A percentile compares a stretch with the other conserved stretches of the same genome.
Conservation (phyloP, 2,113 vertebrate genomes). For the Recurvirostra avosetta region DNA sequence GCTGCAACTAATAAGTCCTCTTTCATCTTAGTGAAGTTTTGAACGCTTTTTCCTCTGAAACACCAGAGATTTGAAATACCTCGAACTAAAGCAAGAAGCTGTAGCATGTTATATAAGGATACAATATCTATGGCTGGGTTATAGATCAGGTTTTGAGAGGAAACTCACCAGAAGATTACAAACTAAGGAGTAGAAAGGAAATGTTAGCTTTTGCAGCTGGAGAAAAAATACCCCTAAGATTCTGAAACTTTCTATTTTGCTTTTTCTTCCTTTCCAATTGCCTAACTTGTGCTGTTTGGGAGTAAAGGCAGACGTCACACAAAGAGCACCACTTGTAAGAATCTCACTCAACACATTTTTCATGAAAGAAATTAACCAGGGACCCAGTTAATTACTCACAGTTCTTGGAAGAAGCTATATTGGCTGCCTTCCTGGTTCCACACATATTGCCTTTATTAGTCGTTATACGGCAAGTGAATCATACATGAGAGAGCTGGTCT, state of each 20-base stretch:
- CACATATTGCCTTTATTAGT: slow-evolving; percentile 60
- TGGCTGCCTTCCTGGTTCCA: slow-evolving; percentile 57
- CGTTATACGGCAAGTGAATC: slow-evolving; percentile 52
- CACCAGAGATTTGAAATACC: not conserved
- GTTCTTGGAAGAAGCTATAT: slow-evolving; percentile 50
- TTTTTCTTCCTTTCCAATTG: not conserved
- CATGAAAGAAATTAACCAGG: slow-evolving; percentile 59
- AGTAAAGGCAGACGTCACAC: not conserved
- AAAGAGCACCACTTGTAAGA: slow-evolving; percentile 28
- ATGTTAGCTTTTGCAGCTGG: not conserved
- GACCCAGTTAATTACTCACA: slow-evolving; percentile 52
- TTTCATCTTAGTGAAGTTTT: not conserved
- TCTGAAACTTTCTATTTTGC: not conserved
- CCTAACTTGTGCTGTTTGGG: not conserved
- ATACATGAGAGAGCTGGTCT: slow-evolving; percentile 44
- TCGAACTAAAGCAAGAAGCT: not conserved
- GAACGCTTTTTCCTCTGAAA: not conserved
- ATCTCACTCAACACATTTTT: slow-evolving; percentile 49
- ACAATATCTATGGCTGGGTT: not conserved
- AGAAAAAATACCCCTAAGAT: not conserved
- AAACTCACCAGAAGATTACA: not conserved
- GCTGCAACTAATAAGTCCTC: not conserved
- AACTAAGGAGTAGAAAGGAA: not conserved
- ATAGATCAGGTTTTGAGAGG: not conserved
- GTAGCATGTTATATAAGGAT: not conserved